Conservation (phyloP, 2,888 invertebrate species). For the Clepsis dumicolana region DNA sequence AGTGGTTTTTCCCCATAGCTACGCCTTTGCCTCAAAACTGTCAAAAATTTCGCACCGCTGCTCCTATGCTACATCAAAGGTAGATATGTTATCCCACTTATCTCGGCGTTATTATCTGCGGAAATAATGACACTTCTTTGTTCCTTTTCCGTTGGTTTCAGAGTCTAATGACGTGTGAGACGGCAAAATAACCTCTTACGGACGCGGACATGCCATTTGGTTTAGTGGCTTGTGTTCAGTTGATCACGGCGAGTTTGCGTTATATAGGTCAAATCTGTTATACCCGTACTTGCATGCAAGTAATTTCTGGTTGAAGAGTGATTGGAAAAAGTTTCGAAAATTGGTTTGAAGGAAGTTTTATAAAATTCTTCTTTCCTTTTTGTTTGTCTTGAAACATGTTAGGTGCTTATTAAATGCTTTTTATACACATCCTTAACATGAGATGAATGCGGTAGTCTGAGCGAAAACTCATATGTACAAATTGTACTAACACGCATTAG, state of each 20-base stretch:
- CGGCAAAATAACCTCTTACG: slow-evolving; percentile 19
- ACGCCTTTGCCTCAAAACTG: not conserved
- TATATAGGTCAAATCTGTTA: not conserved
- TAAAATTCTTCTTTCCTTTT: too few relatives aligned
- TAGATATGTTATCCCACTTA: slow-evolving; percentile 36
- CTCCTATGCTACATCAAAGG: slow-evolving; percentile 11
- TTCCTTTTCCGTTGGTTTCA: slow-evolving; percentile 40
- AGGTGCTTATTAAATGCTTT: too few relatives aligned
- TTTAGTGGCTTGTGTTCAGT: slow-evolving; percentile 13
- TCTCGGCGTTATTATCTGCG: slow-evolving; percentile 37
- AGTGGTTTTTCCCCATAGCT: not conserved
- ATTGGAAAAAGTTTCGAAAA: not conserved
- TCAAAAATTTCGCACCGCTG: slow-evolving; percentile 6
- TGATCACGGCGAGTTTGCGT: not conserved
- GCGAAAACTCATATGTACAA: not conserved
- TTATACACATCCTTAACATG: too few relatives aligned
- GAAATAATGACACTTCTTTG: slow-evolving; percentile 43
- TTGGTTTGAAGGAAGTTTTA: too few relatives aligned
- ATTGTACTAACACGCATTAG: not conserved
- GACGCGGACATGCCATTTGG: slow-evolving; percentile 23
- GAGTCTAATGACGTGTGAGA: slow-evolving; percentile 30
- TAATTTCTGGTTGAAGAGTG: not conserved
- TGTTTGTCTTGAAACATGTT: too few relatives aligned
- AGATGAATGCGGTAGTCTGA: too few relatives aligned
- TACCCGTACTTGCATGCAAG: not conserved